Evolutionary conservation across 2,113 vertebrate species (phyloP).

Genomic region (Mixornis gularis): DNA sequence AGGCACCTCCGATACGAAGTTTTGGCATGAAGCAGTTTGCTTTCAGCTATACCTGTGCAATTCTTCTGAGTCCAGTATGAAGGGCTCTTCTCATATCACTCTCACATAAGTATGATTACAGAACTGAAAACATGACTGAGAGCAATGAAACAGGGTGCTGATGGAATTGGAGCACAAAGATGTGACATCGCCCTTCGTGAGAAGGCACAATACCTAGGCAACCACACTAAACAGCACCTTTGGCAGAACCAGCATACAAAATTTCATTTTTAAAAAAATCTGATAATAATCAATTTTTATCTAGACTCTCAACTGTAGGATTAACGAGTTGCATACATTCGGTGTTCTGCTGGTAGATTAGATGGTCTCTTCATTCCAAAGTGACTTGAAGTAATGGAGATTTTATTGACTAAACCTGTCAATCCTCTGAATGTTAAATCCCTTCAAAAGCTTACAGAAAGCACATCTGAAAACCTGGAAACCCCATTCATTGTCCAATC

Average conservation of each 20-base stretch:
- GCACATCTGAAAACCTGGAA: not conserved
- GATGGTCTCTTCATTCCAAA: not conserved
- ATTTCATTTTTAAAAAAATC: not conserved
- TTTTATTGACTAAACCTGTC: not conserved
- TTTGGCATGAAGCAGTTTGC: not conserved
- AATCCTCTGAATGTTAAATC: not conserved
- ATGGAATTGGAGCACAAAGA: not conserved
- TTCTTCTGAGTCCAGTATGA: not conserved
- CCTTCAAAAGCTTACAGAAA: not conserved
- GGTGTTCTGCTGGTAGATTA: not conserved
- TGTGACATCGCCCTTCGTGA: not conserved
- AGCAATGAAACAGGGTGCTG: not conserved
- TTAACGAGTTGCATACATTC: fast-evolving
- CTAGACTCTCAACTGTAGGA: not conserved
- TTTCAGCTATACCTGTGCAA: not conserved
- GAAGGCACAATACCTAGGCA: not conserved
- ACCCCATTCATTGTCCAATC: not conserved
- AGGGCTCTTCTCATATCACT: not conserved
- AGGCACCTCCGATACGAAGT: fast-evolving
- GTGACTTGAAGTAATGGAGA: not conserved
- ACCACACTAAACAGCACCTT: not conserved
- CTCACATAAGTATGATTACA: not conserved
- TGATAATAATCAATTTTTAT: not conserved
- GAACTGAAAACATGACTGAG: not conserved
- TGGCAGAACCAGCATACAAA: not conserved